phyloP scores from a whole-genome alignment of 2,888 invertebrate species.

The Maniola hyperantus region DNA sequence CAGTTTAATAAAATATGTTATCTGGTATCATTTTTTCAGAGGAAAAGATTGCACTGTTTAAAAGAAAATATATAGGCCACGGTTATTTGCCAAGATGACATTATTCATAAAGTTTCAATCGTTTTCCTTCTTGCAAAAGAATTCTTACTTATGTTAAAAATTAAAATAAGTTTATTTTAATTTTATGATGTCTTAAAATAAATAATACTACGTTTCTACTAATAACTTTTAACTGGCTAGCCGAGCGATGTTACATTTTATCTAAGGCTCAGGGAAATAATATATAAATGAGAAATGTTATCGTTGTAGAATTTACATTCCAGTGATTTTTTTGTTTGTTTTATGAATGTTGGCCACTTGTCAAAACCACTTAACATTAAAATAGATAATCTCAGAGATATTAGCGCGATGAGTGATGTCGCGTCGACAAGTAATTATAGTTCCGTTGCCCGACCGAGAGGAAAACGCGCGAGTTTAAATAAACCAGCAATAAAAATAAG shows the following conservation, averaged over 20 bases:
- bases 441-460: conserved; percentile 62
- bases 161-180: neutral
- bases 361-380: conserved; percentile 69
- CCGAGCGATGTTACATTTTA: neutral
- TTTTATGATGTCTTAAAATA: conserved; percentile 6
- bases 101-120: conserved; percentile 11
- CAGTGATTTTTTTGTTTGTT: conserved; percentile 34
- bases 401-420: conserved; percentile 77
- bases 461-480: conserved; percentile 70
- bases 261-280: neutral
- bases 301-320: conserved; percentile 10
- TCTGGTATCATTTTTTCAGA: conserved; percentile 18
- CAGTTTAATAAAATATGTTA: conserved; percentile 17
- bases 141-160: neutral
- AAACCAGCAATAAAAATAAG: conserved; percentile 79
- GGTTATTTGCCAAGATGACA: conserved; percentile 32
- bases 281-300: neutral
- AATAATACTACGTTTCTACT: neutral
- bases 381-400: conserved; percentile 71
- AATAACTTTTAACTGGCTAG: neutral
- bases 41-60: conserved; percentile 14
- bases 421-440: conserved; percentile 77
- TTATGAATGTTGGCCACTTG: conserved; percentile 58
- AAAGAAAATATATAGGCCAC: conserved; percentile 30
- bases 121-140: conserved; percentile 7